Evolutionary conservation across 2,797 vertebrate genomes (phyloP), one percentile per base, ranked within the genome.

Genomic region (Pipistrellus nathusii): DNA sequence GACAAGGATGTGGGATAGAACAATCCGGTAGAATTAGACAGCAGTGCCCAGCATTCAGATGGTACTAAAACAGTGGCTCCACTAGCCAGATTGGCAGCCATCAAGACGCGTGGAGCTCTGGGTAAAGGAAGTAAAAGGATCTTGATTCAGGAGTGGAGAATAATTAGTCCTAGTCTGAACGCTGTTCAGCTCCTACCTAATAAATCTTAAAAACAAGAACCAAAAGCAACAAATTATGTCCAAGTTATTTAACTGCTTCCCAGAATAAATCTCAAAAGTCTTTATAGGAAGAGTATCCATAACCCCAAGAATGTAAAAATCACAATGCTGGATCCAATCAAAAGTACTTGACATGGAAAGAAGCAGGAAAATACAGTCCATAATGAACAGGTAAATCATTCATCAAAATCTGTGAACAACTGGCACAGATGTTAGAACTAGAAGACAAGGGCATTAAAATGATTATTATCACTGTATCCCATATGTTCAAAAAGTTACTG

Each of bases 391-490:
- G 82, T 53, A 85, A 78, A 46, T 6, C 41, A 5, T 66, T 82
- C 32, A 62, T 90, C 72, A 94, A 81, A 90, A 95, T 18, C 73
- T 57, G 78, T 11, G 5, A 55, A 84, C 48, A 93, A 73, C 48
- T 64, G n/a, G 93, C 27, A 85, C 48, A 41, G 0, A 62, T 90
- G 21, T 76, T 87, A 89, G 68, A 91, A 72, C 83, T 80, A 59
- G 25, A 30, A 81, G 62, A 72, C 1, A 71, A 88, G 27, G 5
- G 38, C 27, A 59, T 78, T 66, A 78, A 83, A 88, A 20, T 76
- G 3, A 25, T 57, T 48, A 32, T 71, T 93, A 80, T 68, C 71
- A 27, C 46, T 88, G 5, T 51, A 83, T 68, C 73, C 13, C 12
- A 21, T 86, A 46, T 88, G 68, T 72, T 88, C 4, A 55, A n/a